A percentile compares a stretch with the other conserved stretches of the same genome.
phyloP scores from a whole-genome alignment of 2,888 invertebrate genomes.

The Odontocolon sp. region DNA sequence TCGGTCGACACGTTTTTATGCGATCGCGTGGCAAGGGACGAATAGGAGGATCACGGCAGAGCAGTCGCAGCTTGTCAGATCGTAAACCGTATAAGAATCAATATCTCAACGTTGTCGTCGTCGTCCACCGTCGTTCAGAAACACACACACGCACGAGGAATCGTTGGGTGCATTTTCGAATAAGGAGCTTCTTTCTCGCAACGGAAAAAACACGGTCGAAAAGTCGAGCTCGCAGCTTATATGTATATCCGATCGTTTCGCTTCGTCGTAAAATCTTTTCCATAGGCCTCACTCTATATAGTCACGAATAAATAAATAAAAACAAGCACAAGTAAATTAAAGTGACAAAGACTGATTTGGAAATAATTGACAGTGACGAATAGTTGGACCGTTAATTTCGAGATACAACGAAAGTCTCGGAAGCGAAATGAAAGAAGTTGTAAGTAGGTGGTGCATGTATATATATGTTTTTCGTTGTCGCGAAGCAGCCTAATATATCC shows the following conservation, averaged over 20 bases:
- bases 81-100: constrained; percentile 66
- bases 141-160: constrained; percentile 13
- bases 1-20: constrained; percentile 61
- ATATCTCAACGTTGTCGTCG: constrained; percentile 34
- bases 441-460: constrained; percentile 24
- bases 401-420: not conserved
- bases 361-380: constrained; percentile 24
- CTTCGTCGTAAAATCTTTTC: not conserved
- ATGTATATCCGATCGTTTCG: not conserved
- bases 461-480: constrained; percentile 47
- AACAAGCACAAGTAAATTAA: not conserved
- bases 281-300: not conserved
- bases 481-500: constrained; percentile 53
- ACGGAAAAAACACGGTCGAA: not conserved
- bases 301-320: not conserved
- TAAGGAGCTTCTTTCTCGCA: no score
- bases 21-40: not conserved
- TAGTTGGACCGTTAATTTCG: constrained; percentile 1
- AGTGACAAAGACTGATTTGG: not conserved
- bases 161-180: constrained; percentile 19
- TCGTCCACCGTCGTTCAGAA: constrained; percentile 22
- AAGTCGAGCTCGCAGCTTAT: constrained; percentile 12
- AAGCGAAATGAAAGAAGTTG: not conserved
- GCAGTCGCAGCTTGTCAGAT: constrained; percentile 68
- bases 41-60: not conserved